Evolutionary conservation across 1,140 invertebrate species (phyloP).

Genomic region (Aphaenogaster rudis): DNA sequence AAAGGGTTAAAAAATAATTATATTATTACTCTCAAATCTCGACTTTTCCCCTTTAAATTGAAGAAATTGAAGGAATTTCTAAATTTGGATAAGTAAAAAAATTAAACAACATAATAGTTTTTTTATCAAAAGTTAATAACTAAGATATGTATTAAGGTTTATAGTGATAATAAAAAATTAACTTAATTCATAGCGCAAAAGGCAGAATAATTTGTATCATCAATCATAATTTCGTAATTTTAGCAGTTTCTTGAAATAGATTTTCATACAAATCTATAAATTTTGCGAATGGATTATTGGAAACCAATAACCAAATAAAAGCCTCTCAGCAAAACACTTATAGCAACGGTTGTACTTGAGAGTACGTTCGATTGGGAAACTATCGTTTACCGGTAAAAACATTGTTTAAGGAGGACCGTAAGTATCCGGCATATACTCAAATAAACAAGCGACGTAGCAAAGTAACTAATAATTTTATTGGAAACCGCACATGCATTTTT

Average conservation of each 20-base stretch:
- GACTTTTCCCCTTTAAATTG: background rate
- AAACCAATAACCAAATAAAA: background rate
- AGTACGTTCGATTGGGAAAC: slow-evolving; percentile 23
- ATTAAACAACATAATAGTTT: too few species aligned
- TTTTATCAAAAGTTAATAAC: too few species aligned
- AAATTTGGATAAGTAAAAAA: background rate
- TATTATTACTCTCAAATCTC: background rate
- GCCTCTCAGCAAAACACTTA: background rate
- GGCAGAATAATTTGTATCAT: background rate
- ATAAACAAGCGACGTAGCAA: too few species aligned
- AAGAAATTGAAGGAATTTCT: background rate
- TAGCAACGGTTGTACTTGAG: slow-evolving; percentile 7
- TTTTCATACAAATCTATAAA: background rate
- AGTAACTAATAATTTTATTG: slow-evolving; percentile 80
- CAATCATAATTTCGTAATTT: background rate
- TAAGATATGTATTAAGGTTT: too few species aligned
- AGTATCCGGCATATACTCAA: background rate
- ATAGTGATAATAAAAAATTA: too few species aligned
- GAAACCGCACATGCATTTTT: slow-evolving; percentile 78
- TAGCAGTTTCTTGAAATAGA: background rate
- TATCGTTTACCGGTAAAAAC: slow-evolving; percentile 1
- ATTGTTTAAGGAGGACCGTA: slow-evolving; percentile 41
- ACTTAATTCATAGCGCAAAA: too few species aligned
- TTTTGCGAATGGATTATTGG: background rate
- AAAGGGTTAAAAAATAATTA: too few species aligned